These are phyloP conservation scores for Drosophila varians DNA, from an alignment of 1,140 invertebrate species.

Conservation along the genomic window DNA sequence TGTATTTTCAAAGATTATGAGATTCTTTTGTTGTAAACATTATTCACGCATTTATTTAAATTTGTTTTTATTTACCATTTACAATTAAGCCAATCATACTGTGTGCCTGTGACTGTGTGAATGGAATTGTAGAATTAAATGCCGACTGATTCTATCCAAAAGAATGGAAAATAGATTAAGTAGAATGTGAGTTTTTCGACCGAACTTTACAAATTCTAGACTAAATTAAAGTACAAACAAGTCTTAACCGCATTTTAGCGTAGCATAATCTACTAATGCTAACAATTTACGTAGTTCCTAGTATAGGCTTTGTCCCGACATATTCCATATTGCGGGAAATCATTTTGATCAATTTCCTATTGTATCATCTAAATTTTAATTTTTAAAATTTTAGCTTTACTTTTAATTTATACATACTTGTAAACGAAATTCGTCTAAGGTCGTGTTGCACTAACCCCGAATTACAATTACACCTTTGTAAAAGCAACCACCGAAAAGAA, in stretches of 20 bases:
- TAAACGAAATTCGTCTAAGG: conserved; percentile 44
- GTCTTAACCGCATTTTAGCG: conserved; percentile 51
- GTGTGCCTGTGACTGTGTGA: conserved; percentile 20
- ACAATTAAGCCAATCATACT: conserved; percentile 53
- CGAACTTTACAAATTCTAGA: conserved; percentile 32
- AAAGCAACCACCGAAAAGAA: conserved; percentile 9
- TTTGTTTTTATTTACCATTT: conserved; percentile 60
- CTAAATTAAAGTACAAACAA: conserved; percentile 32
- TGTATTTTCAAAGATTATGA: conserved; percentile 52
- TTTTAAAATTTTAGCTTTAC: conserved; percentile 39
- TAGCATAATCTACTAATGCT: conserved; percentile 47
- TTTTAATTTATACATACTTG: conserved; percentile 54
- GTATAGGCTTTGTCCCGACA: conserved; percentile 13
- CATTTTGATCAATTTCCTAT: conserved; percentile 4
- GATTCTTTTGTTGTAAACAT: conserved; percentile 68
- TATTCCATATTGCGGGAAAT: conserved; percentile 7
- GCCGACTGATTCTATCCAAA: conserved; percentile 30
- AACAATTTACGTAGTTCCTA: conserved; percentile 62
- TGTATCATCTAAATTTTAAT: conserved; percentile 49
- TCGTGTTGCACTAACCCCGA: conserved; percentile 42
- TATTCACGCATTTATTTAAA: conserved; percentile 60
- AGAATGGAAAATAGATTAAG: conserved; percentile 34
- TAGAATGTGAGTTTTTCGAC: conserved; percentile 17
- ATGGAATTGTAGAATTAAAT: conserved; percentile 39
- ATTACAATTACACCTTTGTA: conserved; percentile 39